Conservation (phyloP, 2,888 invertebrate species). For the Caprella mutica region DNA sequence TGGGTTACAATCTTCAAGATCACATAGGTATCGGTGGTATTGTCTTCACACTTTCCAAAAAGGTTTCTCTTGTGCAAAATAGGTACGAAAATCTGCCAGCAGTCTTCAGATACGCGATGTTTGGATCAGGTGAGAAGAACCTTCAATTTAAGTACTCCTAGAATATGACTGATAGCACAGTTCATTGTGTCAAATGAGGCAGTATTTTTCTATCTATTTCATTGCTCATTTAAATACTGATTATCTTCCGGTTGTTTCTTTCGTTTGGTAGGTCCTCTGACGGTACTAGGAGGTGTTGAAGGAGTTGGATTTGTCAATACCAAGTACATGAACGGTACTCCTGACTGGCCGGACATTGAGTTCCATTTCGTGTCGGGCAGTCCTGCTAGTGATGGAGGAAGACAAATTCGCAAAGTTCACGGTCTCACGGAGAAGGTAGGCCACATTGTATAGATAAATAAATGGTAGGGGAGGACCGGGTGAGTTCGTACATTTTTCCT, state of each 20-base stretch:
- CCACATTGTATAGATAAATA: neutral
- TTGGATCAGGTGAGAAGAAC: slow-evolving; percentile 49
- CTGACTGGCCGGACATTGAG: slow-evolving; percentile 86
- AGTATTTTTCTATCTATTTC: too few species aligned
- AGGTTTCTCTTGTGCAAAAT: slow-evolving; percentile 65
- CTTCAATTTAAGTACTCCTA: too few species aligned
- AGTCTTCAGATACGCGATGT: slow-evolving; percentile 68
- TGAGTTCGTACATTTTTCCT: too few species aligned
- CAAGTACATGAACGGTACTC: slow-evolving; percentile 71
- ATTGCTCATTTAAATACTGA: too few species aligned
- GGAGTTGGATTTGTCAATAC: slow-evolving; percentile 80
- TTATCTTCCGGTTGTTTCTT: too few species aligned
- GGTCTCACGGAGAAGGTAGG: slow-evolving; percentile 53
- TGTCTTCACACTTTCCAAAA: slow-evolving; percentile 66
- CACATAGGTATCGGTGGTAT: slow-evolving; percentile 76
- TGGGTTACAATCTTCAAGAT: slow-evolving; percentile 78
- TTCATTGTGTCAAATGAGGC: too few species aligned
- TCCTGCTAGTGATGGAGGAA: slow-evolving; percentile 71
- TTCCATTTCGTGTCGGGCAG: slow-evolving; percentile 77
- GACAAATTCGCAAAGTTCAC: slow-evolving; percentile 61
- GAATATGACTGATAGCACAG: too few species aligned
- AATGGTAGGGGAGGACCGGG: too few species aligned
- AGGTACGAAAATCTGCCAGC: slow-evolving; percentile 66
- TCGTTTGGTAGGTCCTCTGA: slow-evolving; percentile 82
- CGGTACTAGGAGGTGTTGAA: slow-evolving; percentile 79